phyloP scores from a whole-genome alignment of 37 sponge, comb jelly and placozoan species.

The Theonella swinhoei region DNA sequence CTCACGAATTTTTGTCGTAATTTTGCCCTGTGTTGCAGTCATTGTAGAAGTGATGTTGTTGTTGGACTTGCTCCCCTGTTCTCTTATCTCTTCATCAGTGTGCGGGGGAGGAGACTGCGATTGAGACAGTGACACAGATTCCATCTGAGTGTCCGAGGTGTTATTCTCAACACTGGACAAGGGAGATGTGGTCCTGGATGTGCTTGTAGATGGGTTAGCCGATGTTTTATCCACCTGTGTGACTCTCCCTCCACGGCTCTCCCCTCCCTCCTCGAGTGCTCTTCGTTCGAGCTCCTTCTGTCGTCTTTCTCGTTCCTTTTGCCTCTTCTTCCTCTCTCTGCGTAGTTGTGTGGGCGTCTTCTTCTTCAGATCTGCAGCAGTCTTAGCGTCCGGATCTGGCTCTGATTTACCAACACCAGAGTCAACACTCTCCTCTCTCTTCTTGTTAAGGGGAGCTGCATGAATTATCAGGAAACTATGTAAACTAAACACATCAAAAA shows the following conservation, averaged over 20 bases:
- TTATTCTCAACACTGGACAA: not conserved
- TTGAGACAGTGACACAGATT: not conserved
- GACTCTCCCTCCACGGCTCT: not conserved
- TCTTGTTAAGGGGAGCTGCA: not conserved
- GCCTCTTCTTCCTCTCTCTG: conserved; percentile 65
- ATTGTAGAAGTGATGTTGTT: too few relatives aligned
- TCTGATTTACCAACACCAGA: not conserved
- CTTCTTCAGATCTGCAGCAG: conserved; percentile 22
- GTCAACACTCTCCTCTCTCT: not conserved
- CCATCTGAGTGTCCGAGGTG: not conserved
- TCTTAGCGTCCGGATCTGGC: not conserved
- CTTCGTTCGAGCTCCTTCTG: conserved; percentile 36
- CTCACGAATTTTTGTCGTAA: too few relatives aligned
- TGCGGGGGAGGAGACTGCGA: too few relatives aligned
- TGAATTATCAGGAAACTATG: not conserved
- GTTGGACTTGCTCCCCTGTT: too few relatives aligned
- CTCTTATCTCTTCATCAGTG: too few relatives aligned
- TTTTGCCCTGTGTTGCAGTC: too few relatives aligned
- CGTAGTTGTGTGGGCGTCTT: conserved; percentile 72
- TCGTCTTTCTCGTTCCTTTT: conserved; percentile 48
- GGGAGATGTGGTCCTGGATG: not conserved
- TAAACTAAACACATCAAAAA: too few relatives aligned
- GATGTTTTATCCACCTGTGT: not conserved
- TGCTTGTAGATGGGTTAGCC: not conserved
- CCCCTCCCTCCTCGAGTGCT: not conserved